Conservation (phyloP, 2,797 vertebrate genomes). For the Clarias pachynema region DNA sequence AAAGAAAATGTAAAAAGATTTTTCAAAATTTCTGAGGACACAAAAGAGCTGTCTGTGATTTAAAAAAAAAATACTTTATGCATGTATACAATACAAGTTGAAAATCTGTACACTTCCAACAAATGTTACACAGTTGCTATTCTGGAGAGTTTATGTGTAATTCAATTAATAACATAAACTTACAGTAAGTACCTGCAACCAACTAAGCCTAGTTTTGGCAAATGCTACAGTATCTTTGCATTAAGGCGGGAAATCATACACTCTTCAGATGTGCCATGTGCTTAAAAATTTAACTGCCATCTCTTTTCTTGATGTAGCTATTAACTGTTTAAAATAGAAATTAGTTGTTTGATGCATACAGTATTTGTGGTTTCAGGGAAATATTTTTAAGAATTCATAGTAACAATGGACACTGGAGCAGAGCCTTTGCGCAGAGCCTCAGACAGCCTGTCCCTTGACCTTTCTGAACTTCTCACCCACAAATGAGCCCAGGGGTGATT, state of each 20-base stretch:
- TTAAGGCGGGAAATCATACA: too few species aligned
- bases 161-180: neutral
- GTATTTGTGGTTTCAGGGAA: neutral
- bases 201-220: neutral
- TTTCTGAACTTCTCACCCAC: neutral
- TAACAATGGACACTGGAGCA: neutral
- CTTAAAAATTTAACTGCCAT: neutral
- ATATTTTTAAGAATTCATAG: neutral
- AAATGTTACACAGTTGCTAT: neutral
- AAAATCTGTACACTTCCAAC: neutral
- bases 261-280: neutral
- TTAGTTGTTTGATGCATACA: neutral
- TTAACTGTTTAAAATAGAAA: neutral
- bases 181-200: too few species aligned
- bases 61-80: neutral
- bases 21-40: neutral
- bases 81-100: neutral
- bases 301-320: neutral
- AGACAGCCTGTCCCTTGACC: neutral
- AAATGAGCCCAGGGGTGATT: slow-evolving; percentile 12
- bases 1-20: neutral
- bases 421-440: neutral
- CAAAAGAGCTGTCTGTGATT: neutral
- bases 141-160: neutral
- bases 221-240: neutral